Percentiles rank a stretch among this genome's conserved stretches.
phyloP scores from a whole-genome alignment of 2,797 vertebrate genomes.

The Onychomys leucogaster region DNA sequence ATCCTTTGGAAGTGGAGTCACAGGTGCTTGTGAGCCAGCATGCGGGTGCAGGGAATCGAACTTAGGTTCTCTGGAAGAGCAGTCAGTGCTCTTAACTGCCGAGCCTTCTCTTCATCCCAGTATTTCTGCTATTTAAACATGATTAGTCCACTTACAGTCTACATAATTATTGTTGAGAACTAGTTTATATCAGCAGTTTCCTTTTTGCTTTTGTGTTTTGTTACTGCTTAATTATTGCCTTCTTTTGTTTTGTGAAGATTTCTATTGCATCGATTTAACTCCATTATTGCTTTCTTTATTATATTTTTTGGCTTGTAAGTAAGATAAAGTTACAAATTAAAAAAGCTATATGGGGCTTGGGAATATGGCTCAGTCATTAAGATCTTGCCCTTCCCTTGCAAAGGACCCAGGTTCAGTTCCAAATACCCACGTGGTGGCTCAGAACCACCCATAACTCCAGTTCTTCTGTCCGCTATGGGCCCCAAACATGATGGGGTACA shows the following conservation, averaged over 20 bases:
- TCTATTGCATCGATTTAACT: neutral
- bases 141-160: neutral
- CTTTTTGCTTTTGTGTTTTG: neutral
- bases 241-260: neutral
- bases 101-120: neutral
- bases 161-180: neutral
- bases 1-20: neutral
- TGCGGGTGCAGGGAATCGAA: neutral
- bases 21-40: neutral
- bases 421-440: neutral
- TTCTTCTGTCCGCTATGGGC: neutral
- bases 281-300: neutral
- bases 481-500: neutral
- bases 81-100: neutral
- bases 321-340: neutral
- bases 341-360: neutral
- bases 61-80: neutral
- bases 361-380: neutral
- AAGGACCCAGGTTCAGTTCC: neutral
- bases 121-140: neutral
- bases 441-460: neutral
- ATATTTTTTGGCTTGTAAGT: neutral
- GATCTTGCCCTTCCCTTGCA: neutral
- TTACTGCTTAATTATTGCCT: neutral
- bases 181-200: neutral